Evolutionary conservation across 2,797 vertebrate species (phyloP), one percentile per base, ranked within the genome.

Genomic region (Arremon brunneinucha): DNA sequence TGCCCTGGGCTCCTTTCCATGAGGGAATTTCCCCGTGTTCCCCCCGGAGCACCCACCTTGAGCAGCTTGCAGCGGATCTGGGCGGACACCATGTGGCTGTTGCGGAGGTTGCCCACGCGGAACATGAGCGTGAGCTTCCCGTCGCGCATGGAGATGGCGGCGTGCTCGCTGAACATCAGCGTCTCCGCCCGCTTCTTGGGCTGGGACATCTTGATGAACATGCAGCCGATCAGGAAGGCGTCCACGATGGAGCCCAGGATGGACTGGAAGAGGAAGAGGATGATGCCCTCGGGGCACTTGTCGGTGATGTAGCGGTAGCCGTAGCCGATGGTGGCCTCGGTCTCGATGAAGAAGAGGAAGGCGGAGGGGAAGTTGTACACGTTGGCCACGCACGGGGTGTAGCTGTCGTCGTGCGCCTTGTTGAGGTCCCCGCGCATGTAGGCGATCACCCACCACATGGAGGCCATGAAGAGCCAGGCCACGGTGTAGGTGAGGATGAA

Each of bases 61-160:
- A 99, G 99, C 96, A 99, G 97, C 98, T 99, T 99, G 98, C 99
- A 99, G 97, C 99, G 99, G 97, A 99, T 99, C 98, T 99, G 99
- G 22, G 99, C 99, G 1, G 99, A 99, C 60, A 99, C 99, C 99
- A 99, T 99, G 97, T 99, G 99, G 98, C 99, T 99, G 97, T 99
- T 99, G 89, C 99, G 98, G 95, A 99, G 99, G 98, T 99, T 99
- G 88, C 99, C 99, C 86, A 99, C 99, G 94, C 99, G 97, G 98
- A 99, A 99, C 99, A 99, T 99, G 89, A 99, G 99, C 88, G 99
- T 99, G 97, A 99, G 99, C 97, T 98, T 99, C 3, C 99, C 99
- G 77, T 99, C 99, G 93, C 99, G 98, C 99, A 99, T 99, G 75
- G 99, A 99, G 97, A 99, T 99, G 71, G 94, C 99, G 8, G 99